Percentiles rank a stretch among this genome's conserved stretches.
These are phyloP conservation scores for Cosmia pyralina DNA, from an alignment of 2,888 invertebrate genomes.

Conservation along the genomic window DNA sequence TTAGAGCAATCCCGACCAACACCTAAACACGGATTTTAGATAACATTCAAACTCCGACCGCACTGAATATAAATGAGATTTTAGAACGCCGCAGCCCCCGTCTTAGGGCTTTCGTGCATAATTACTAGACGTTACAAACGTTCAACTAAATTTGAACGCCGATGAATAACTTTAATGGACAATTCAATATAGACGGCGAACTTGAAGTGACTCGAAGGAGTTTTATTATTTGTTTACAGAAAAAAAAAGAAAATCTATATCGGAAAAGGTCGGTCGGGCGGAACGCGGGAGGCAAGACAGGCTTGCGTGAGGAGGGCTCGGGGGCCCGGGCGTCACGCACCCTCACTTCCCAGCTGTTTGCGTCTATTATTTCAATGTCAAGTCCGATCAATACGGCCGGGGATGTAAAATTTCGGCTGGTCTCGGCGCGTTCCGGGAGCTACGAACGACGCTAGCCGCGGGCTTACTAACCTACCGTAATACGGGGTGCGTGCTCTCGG, in stretches of 20 bases:
- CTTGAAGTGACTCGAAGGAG: conserved; percentile 30
- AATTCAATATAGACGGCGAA: conserved; percentile 70
- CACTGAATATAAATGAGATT: conserved; percentile 90
- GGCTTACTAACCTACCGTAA: conserved; percentile 90
- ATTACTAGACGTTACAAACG: conserved; percentile 84
- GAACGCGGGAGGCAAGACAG: conserved; percentile 66
- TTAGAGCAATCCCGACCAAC: conserved; percentile 88
- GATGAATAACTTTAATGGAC: conserved; percentile 81
- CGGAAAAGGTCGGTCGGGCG: conserved; percentile 52
- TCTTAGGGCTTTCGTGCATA: conserved; percentile 87
- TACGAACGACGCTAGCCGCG: conserved; percentile 78
- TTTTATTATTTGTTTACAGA: conserved; percentile 47
- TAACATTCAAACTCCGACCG: conserved; percentile 89
- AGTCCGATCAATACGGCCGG: conserved; percentile 89
- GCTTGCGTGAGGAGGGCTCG: conserved; percentile 77
- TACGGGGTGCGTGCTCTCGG: conserved; percentile 85
- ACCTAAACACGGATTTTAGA: conserved; percentile 90
- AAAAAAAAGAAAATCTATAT: conserved; percentile 59
- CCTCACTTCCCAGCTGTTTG: conserved; percentile 88
- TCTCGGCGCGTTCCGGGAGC: conserved; percentile 87
- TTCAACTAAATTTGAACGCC: conserved; percentile 78
- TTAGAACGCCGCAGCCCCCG: conserved; percentile 83
- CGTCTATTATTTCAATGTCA: conserved; percentile 90
- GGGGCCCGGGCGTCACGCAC: conserved; percentile 80
- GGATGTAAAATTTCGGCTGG: conserved; percentile 88